Percentiles rank a stretch among this genome's conserved stretches.
These are phyloP conservation scores for Agrilus planipennis DNA, from an alignment of 1,140 invertebrate genomes.

Conservation along the genomic window DNA sequence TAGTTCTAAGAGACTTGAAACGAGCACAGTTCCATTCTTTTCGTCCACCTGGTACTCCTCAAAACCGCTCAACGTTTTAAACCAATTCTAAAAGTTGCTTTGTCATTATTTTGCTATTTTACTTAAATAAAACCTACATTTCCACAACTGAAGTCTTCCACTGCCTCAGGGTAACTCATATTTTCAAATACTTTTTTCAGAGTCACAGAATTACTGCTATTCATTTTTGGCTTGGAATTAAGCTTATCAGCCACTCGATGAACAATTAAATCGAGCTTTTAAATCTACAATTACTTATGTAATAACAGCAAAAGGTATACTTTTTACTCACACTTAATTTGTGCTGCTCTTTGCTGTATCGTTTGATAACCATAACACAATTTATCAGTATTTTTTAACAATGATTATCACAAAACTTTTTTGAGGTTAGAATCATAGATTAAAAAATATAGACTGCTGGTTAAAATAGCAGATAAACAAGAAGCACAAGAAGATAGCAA, in stretches of 20 bases:
- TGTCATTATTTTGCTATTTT: slow-evolving; percentile 1
- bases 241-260: too few relatives aligned
- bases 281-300: too few relatives aligned
- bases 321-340: too few relatives aligned
- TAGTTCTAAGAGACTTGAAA: neutral
- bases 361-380: too few relatives aligned
- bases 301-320: too few relatives aligned
- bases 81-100: slow-evolving; percentile 16
- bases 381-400: too few relatives aligned
- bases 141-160: slow-evolving; percentile 12
- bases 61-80: neutral
- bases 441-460: neutral
- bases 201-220: too few relatives aligned
- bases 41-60: neutral
- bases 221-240: too few relatives aligned
- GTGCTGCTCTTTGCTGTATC: too few relatives aligned
- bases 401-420: neutral
- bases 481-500: neutral
- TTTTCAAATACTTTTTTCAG: slow-evolving; percentile 17
- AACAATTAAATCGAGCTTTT: too few relatives aligned
- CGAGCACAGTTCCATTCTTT: neutral
- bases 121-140: slow-evolving; percentile 14
- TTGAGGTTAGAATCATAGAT: neutral
- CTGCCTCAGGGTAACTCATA: slow-evolving; percentile 19
- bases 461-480: neutral